phyloP scores from a whole-genome alignment of 2,113 vertebrate species.

The Neodon shergylaensis region DNA sequence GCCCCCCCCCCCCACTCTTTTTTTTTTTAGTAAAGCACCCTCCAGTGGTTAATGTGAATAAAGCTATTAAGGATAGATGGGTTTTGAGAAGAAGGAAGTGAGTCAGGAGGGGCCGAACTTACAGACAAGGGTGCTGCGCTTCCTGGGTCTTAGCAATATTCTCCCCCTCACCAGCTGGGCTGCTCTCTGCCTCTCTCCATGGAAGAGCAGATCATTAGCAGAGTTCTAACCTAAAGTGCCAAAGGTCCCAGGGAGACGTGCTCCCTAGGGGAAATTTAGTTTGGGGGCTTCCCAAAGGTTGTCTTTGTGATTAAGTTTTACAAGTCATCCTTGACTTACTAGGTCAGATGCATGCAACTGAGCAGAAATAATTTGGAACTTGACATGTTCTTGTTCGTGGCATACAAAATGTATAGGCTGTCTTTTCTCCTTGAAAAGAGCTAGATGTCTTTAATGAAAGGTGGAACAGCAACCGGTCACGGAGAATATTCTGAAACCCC shows the following conservation, averaged over 20 bases:
- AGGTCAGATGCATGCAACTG: background rate
- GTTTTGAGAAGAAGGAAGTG: conserved; percentile 17
- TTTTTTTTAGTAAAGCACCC: background rate
- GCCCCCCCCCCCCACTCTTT: background rate
- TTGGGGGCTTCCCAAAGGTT: background rate
- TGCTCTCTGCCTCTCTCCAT: background rate
- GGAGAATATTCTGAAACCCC: background rate
- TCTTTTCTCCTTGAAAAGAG: background rate
- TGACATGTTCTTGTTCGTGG: background rate
- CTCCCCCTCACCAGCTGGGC: background rate
- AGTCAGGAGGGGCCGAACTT: background rate
- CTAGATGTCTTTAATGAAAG: background rate
- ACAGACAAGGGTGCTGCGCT: background rate
- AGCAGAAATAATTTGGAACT: background rate
- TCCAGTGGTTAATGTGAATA: background rate
- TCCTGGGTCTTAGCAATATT: background rate
- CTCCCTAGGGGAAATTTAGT: background rate
- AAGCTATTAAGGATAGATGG: conserved; percentile 34
- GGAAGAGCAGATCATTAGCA: conserved; percentile 36
- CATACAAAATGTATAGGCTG: background rate
- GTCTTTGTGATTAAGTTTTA: conserved; percentile 14
- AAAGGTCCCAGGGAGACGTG: background rate
- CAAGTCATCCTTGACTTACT: conserved; percentile 15
- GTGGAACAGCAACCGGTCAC: background rate
- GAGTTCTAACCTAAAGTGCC: conserved; percentile 12